Percentiles rank a stretch among this genome's conserved stretches.
Evolutionary conservation across 2,888 invertebrate genomes (phyloP).

Genomic region (Ommatoiulus sabulosus): DNA sequence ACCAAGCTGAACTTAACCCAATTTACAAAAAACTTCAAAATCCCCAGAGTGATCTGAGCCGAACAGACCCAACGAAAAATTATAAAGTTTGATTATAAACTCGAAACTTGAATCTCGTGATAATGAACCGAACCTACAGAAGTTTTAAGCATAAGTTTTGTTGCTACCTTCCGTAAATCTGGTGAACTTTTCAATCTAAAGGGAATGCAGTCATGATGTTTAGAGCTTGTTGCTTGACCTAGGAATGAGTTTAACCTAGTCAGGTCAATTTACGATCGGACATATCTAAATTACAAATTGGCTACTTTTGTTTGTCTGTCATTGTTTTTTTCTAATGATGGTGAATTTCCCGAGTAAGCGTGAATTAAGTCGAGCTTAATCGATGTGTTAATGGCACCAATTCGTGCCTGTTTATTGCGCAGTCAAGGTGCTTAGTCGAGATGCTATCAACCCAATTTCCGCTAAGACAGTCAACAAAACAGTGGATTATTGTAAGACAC

Average conservation of each 20-base stretch:
- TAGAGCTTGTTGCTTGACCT: background rate
- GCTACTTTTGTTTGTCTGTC: constrained; percentile 18
- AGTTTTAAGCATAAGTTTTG: background rate
- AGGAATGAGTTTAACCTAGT: constrained; percentile 5
- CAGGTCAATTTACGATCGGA: constrained; percentile 15
- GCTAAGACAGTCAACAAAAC: background rate
- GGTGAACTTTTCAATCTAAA: background rate
- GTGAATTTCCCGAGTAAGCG: background rate
- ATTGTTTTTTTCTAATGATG: background rate
- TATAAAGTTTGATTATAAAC: too few species aligned
- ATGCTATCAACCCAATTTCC: too few species aligned
- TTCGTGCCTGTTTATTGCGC: background rate
- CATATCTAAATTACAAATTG: constrained; percentile 8
- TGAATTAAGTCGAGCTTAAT: background rate
- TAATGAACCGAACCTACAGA: background rate
- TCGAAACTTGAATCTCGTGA: background rate
- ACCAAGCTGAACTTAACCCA: too few species aligned
- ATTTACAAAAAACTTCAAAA: too few species aligned
- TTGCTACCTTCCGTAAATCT: background rate
- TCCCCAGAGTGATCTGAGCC: too few species aligned
- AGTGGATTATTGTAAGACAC: background rate
- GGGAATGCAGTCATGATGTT: background rate
- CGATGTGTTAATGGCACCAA: background rate
- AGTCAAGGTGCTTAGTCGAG: background rate
- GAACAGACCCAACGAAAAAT: too few species aligned